Evolutionary conservation across 2,888 invertebrate species (phyloP), one percentile per base, ranked within the genome.

Genomic region (Halictus quadricinctus): DNA sequence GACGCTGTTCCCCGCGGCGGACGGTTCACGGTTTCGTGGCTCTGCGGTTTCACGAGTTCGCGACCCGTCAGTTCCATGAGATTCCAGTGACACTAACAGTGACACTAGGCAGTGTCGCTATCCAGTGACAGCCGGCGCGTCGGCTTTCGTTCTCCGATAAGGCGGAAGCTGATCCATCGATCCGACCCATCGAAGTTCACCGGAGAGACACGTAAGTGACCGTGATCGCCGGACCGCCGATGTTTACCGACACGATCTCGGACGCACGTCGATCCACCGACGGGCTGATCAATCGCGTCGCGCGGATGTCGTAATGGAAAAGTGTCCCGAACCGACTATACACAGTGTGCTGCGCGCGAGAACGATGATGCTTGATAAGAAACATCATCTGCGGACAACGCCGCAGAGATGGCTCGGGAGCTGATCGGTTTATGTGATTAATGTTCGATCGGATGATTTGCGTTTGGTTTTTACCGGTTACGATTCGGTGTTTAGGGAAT

Each of bases 171-270:
- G 54, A n/a, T 54, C 54, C 54, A 54, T 54, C 21, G 54, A 54
- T 54, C 60, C 25, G 60, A 60, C 15, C 60, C 6, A 60, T 60
- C 29, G 0, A 15, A 60, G 60, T 60, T 29, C 25, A 29, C 60
- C 60, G 60, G 60, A 66, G 21, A 66, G 66, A 54, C n/a, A 66
- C 66, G 66, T 66, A 66, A 66, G 66, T 66, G 66, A 66, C 18
- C 66, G 66, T 21, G 66, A 66, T 66, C 18, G 7, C 1, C 7
- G 6, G 36, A 29, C 66, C 29, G 18, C 8, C 3, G 18, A 36
- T 21, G 21, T 66, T 41, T 36, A 66, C 2, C 66, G 36, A 66
- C n/a, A 36, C 36, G 66, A 29, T 36, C 29, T 36, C 29, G 15
- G 60, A 25, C 1, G 25, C 58, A 5, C n/a, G n/a, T 60, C 60